phyloP scores from a whole-genome alignment of 2,888 invertebrate genomes.

The Ormyrus nitidulus region DNA sequence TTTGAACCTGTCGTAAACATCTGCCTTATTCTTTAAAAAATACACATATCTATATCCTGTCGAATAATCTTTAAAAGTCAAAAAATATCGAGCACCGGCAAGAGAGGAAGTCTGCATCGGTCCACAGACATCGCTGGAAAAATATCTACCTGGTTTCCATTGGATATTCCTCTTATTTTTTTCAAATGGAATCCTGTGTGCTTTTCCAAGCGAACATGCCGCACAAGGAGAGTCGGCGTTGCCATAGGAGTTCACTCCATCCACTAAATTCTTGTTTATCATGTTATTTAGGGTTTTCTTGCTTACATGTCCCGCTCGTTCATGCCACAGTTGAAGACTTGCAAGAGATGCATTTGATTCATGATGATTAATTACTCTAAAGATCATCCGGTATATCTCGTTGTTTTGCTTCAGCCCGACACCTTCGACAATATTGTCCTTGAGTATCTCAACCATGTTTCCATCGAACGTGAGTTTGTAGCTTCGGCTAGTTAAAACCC shows the following conservation, averaged over 20 bases:
- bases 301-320: not conserved
- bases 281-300: not conserved
- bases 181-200: not conserved
- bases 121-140: not conserved
- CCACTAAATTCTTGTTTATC: not conserved
- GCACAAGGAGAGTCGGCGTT: not conserved
- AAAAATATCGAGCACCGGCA: slow-evolving; percentile 54
- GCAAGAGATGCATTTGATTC: too few species aligned
- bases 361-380: not conserved
- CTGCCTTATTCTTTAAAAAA: slow-evolving; percentile 57
- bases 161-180: too few species aligned
- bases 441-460: not conserved
- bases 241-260: not conserved
- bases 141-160: not conserved
- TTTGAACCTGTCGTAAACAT: slow-evolving; percentile 57
- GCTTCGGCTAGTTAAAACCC: not conserved
- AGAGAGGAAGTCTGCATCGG: slow-evolving; percentile 32
- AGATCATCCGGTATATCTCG: not conserved
- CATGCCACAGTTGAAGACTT: not conserved
- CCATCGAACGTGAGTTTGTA: not conserved
- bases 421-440: too few species aligned
- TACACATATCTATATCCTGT: slow-evolving; percentile 54
- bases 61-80: slow-evolving; percentile 56
- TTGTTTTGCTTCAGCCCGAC: not conserved
- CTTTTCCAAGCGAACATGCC: not conserved